A percentile compares a stretch with the other conserved stretches of the same genome.
Evolutionary conservation across 2,797 vertebrate genomes (phyloP).

Genomic region (Leptodactylus fallax): DNA sequence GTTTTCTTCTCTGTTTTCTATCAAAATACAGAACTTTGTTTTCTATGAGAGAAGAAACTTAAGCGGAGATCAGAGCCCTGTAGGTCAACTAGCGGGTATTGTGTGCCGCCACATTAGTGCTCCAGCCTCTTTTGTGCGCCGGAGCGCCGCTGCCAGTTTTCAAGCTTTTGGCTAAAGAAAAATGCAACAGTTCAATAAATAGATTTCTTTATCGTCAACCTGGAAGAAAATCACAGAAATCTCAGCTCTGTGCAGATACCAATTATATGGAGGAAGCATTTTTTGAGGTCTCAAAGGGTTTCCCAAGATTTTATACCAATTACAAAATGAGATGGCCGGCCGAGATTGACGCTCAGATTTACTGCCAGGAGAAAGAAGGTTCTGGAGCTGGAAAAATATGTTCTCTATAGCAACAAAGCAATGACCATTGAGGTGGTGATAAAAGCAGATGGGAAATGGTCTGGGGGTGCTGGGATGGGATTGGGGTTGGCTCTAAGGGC

Average conservation of each 20-base stretch:
- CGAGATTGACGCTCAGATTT: neutral
- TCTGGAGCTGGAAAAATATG: neutral
- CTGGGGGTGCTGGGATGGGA: neutral
- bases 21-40: conserved; percentile 26
- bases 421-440: neutral
- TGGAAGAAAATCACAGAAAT: conserved; percentile 39
- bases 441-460: neutral
- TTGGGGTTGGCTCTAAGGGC: neutral
- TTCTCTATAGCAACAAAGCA: neutral
- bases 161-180: conserved; percentile 5
- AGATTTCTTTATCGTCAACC: conserved; percentile 4
- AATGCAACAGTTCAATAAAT: conserved; percentile 34
- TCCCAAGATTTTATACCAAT: conserved; percentile 39
- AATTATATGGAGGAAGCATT: conserved; percentile 12
- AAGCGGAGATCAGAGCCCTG: neutral
- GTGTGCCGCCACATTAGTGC: conserved; percentile 18
- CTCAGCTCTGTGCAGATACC: neutral
- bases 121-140: neutral
- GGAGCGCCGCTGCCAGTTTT: neutral
- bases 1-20: neutral
- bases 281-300: neutral
- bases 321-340: conserved; percentile 17
- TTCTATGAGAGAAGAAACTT: conserved; percentile 4
- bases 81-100: neutral
- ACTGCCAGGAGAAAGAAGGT: neutral